Evolutionary conservation across 2,888 invertebrate genomes (phyloP).

Genomic region (Platycheirus albimanus): DNA sequence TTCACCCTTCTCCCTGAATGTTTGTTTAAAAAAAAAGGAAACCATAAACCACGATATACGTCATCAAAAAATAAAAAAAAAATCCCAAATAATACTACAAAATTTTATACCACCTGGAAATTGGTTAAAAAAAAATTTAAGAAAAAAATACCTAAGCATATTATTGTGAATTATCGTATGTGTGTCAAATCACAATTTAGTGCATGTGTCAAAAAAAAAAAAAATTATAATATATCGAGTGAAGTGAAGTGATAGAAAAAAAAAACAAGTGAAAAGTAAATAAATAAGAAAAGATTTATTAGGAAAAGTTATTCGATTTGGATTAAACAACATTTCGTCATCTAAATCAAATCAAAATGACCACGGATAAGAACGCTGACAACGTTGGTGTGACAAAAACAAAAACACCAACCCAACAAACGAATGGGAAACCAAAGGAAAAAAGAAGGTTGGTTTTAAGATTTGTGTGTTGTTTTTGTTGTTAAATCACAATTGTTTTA

Average conservation of each 20-base stretch:
- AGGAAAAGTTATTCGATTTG: conserved; percentile 3
- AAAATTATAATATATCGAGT: neutral
- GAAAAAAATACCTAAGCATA: too few relatives aligned
- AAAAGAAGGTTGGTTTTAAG: conserved; percentile 86
- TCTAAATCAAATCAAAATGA: conserved; percentile 46
- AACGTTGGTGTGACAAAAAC: conserved; percentile 70
- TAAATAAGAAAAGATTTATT: neutral
- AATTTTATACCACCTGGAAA: conserved; percentile 2
- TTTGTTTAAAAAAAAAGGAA: neutral
- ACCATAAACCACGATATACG: conserved; percentile 33
- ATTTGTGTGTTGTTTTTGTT: conserved; percentile 2
- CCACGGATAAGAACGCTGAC: conserved; percentile 71
- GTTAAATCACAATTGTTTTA: conserved; percentile 40
- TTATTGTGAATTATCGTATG: conserved; percentile 57
- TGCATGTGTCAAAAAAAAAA: conserved; percentile 51
- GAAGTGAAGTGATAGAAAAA: too few relatives aligned
- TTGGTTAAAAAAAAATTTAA: neutral
- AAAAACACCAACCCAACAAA: conserved; percentile 76
- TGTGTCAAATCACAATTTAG: conserved; percentile 47
- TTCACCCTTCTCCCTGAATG: neutral
- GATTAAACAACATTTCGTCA: conserved; percentile 34
- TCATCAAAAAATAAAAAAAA: conserved; percentile 10
- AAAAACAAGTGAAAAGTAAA: conserved; percentile 10
- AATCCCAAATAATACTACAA: conserved; percentile 5
- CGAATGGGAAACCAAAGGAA: conserved; percentile 84